Base-by-base conservation (phyloP, 2,888 invertebrate species). In the Drosophila macrospina region DNA sequence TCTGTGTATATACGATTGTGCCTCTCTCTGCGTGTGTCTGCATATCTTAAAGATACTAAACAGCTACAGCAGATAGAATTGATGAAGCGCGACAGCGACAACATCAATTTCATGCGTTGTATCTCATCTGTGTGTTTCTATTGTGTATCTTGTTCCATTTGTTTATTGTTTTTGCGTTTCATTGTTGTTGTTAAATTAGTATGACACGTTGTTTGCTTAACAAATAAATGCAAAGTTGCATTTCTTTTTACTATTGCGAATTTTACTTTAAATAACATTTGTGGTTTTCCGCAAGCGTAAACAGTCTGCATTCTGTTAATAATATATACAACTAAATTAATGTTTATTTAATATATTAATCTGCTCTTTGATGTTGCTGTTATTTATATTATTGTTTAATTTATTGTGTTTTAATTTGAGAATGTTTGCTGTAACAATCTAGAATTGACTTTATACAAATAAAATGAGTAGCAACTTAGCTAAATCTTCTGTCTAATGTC, bases 41-140 rank as follows among this genome's bases (percentile, higher is more conserved):
- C 39, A 30, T 41, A 61, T 37, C 54, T 61, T 30, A 15, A 45
- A 45, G 41, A 45, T 45, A 56, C 36, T 44, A 30, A 37, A 52
- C 47, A 28, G 28, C 15, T 20, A 26, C 26, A 20, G 13, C 45
- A 26, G 30, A 47, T 30, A 42, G 50, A 59, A 50, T 42, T 48
- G 48, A 59, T 50, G 41, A 59, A 34, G 50, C 42, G 41, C 48
- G 32, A 59, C 47, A 24, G 13, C 24, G 50, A 34, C 50, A 26
- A 59, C 51, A 61, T 36, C 15, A 20, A 52, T 52, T 42, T 44
- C 13, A 60, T 42, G 36, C 28, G 34, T 13, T 16, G 45, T 28
- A 28, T 45, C 45, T 28, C 30, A 15, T 48, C 34, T 11, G 54
- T 26, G 54, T 26, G 41, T 55, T 15, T 45, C 41, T 13, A 24